Conservation (phyloP, 2,113 vertebrate species). For the Cettia cetti region DNA sequence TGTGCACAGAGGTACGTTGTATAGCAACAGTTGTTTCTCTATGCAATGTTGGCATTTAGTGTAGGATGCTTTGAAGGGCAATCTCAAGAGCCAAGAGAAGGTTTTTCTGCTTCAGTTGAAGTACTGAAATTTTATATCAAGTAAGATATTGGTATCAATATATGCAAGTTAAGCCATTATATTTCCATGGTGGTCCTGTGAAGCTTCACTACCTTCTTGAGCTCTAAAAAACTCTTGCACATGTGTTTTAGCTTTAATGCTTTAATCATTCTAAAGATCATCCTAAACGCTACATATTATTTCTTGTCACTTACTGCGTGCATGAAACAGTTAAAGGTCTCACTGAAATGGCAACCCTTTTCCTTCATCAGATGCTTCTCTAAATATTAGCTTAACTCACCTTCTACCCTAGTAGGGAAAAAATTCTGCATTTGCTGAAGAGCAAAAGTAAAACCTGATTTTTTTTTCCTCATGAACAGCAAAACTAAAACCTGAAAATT, state of each 20-base stretch:
- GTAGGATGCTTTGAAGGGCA: conserved; percentile 12
- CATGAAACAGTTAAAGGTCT: background rate
- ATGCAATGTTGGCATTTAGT: background rate
- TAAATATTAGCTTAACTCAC: background rate
- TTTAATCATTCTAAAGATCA: background rate
- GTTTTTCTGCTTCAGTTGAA: background rate
- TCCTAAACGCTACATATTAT: too few relatives aligned
- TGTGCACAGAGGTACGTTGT: conserved; percentile 18
- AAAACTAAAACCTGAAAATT: background rate
- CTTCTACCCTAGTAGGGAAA: background rate
- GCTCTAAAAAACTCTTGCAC: background rate
- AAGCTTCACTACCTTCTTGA: background rate
- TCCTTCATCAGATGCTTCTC: background rate
- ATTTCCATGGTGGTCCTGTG: background rate
- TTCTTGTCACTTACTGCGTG: background rate
- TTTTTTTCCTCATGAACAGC: background rate
- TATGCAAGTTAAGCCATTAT: background rate
- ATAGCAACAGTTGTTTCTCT: conserved; percentile 32
- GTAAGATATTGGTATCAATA: background rate
- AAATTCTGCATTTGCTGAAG: background rate
- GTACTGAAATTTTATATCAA: background rate
- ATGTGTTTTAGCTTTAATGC: background rate
- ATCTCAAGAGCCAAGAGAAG: background rate
- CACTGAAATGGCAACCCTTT: background rate
- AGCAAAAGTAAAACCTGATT: background rate